These are phyloP conservation scores for Pangasius mekongensis DNA, from an alignment of 2,797 vertebrate genomes.

Conservation along the genomic window DNA sequence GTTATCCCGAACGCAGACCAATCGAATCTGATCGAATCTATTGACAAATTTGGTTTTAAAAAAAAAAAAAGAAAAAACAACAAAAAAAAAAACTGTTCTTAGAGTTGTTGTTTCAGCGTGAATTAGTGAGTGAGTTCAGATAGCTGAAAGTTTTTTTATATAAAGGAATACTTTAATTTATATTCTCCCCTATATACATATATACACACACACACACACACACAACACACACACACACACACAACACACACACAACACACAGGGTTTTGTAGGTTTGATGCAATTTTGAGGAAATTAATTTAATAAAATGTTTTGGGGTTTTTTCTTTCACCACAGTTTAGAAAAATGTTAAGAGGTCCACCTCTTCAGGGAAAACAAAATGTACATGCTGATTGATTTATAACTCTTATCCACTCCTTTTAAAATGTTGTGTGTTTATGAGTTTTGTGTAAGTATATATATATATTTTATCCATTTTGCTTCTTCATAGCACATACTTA, in stretches of 20 bases:
- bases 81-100: constrained; percentile 53
- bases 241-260: too few relatives aligned
- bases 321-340: constrained; percentile 48
- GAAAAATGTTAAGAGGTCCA: not conserved
- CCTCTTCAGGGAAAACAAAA: constrained; percentile 7
- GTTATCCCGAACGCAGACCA: constrained; percentile 48
- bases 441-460: constrained; percentile 82
- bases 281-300: constrained; percentile 67
- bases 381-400: not conserved
- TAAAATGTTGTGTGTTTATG: constrained; percentile 68
- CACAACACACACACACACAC: not conserved
- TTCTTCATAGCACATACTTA: not conserved
- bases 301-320: constrained; percentile 37
- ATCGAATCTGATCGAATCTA: constrained; percentile 31
- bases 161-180: constrained; percentile 59
- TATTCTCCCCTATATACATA: constrained; percentile 57
- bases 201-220: not conserved
- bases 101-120: constrained; percentile 75
- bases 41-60: constrained; percentile 48
- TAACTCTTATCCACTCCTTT: not conserved
- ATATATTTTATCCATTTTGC: constrained; percentile 71
- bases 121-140: constrained; percentile 66
- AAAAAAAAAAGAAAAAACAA: constrained; percentile 55
- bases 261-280: constrained; percentile 76
- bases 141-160: constrained; percentile 68